Evolutionary conservation across 2,888 invertebrate genomes (phyloP), one percentile per base, ranked within the genome.

Genomic region (Endomychus coccineus): DNA sequence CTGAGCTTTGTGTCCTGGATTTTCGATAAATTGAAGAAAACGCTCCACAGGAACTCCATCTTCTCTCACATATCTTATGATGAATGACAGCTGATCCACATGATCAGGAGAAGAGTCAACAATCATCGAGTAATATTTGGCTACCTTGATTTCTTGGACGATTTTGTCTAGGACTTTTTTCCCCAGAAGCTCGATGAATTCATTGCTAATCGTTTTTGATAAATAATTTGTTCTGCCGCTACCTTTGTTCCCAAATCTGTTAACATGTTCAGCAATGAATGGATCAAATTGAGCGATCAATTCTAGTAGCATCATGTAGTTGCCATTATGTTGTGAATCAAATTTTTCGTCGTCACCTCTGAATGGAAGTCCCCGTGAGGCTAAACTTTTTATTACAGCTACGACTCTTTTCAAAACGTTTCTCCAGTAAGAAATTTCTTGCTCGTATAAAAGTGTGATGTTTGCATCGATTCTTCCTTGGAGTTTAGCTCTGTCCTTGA

Each of bases 221-320:
- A 27, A 27, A 13, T 27, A 27, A 27, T 12, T 27, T 11, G 27
- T 27, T 12, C 27, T 12, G 11, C 27, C 27, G 9, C 9, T 11
- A 12, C 27, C 27, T 13, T 27, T 7, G 12, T 13, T 13, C 9
- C 27, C 27, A 27, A 12, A 27, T 27, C 13, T 11, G 9, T 39
- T 17, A 19, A 58, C 43, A 41, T 58, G 55, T 23, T 41, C 33
- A n/a, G 24, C 35, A 24, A 57, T 34, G 38, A 58, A 59, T 4
- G 51, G 47, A 43, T 58, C 55, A 35, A 50, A 60, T 35, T 56
- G 41, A 9, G 55, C 42, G 14, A 58, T 21, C 10, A 55, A 36
- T 42, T 59, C 54, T 11, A 56, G 12, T 21, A 36, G 22, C 31
- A 50, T 51, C 2, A 54, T 31, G 42, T 47, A 57, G 34, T 59